Evolutionary conservation across 2,113 vertebrate species (phyloP).

Genomic region (Brachyhypopomus occidentalis): DNA sequence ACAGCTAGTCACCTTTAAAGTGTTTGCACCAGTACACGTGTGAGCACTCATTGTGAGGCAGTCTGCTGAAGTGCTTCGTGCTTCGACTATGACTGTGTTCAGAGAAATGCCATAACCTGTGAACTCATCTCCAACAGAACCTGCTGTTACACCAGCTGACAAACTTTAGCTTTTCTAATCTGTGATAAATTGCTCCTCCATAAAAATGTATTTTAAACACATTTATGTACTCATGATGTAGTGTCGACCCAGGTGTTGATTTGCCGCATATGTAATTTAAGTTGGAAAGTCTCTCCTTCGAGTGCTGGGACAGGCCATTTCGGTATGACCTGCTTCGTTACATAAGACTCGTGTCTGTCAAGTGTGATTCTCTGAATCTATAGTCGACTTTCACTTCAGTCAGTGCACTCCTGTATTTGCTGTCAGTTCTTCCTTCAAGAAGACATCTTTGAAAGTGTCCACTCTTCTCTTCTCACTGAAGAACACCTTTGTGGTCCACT

Average conservation of each 20-base stretch:
- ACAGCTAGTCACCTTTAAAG: neutral
- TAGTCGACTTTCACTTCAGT: constrained; percentile 3
- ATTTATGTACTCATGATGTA: too few species aligned
- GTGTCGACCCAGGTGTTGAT: too few species aligned
- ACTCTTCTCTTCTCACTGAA: neutral
- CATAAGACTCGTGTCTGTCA: neutral
- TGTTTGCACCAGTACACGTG: neutral
- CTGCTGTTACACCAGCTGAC: neutral
- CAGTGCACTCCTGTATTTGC: neutral
- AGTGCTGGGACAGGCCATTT: too few species aligned
- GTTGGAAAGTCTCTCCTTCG: too few species aligned
- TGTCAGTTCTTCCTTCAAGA: constrained; percentile 12
- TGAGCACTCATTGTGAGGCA: neutral
- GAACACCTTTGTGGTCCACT: neutral
- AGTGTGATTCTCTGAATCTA: neutral
- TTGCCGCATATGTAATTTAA: too few species aligned
- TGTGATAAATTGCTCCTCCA: too few species aligned
- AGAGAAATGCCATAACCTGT: neutral
- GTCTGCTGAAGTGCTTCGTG: neutral
- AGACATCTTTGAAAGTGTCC: constrained; percentile 8
- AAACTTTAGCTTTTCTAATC: neutral
- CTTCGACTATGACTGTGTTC: neutral
- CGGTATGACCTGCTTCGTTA: constrained; percentile 4
- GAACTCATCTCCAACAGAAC: neutral
- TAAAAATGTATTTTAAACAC: too few species aligned